Evolutionary conservation across 2,888 invertebrate species (phyloP), one percentile per base, ranked within the genome.

Genomic region (Yponomeuta plumbellus): DNA sequence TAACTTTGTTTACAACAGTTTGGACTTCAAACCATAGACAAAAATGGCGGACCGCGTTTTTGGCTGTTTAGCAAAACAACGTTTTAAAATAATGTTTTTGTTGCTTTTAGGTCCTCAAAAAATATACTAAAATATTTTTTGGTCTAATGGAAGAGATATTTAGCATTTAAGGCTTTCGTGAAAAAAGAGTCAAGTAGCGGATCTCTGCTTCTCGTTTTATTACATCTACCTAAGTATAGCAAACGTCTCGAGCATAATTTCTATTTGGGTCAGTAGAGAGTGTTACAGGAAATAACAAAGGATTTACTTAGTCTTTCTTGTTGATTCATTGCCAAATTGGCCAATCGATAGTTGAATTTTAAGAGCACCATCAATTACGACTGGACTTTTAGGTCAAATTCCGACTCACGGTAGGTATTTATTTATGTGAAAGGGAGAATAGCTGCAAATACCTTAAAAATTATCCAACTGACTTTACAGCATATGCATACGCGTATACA

Each of bases 281-380:
- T 52, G 44, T 17, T 52, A 13, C 44, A 17, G 44, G 44, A 52
- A 52, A 52, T 52, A 52, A 17, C 17, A 52, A 52, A 52, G 44
- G 44, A 52, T 17, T 52, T 52, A 4, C 44, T 17, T 17, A 17
- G 17, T 52, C 17, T 0, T 52, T 3, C 44, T 52, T 17, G 44
- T 17, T 52, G 44, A 52, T 52, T 52, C 44, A 52, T 52, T 52
- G 44, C 44, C 44, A 52, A 52, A 17, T 52, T 52, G 44, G 17
- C 44, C 44, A 52, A 52, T 52, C 44, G 44, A 52, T 52, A 52
- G 44, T 52, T 17, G 44, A 52, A 52, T 52, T 52, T 52, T 52
- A 52, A 52, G 44, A 52, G 44, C 13, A 17, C 44, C 44, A 17
- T 13, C 44, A 52, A 17, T 17, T 52, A 0, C 44, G 17, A 5